Evolutionary conservation across 2,797 vertebrate species (phyloP).

Genomic region (Oceanodroma leucorhoa): DNA sequence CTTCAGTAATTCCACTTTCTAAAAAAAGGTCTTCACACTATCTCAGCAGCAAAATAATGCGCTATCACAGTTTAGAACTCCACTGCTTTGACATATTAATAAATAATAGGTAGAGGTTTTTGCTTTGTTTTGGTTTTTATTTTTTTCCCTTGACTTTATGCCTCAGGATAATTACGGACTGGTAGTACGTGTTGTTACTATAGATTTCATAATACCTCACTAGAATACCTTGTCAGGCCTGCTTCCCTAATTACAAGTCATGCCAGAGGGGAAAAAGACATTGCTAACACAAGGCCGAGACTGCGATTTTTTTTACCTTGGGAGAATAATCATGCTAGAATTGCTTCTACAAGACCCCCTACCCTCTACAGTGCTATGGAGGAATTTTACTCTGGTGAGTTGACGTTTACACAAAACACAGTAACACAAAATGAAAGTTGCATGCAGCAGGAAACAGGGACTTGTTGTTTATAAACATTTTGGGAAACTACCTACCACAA

Average conservation of each 20-base stretch:
- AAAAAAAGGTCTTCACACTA: background rate
- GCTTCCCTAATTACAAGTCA: background rate
- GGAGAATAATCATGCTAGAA: background rate
- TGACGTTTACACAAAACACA: background rate
- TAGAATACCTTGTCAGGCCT: background rate
- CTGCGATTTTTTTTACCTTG: accelerated
- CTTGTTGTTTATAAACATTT: background rate
- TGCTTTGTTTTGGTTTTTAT: background rate
- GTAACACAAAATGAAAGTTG: background rate
- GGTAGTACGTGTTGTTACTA: background rate
- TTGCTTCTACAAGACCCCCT: background rate
- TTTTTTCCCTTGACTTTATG: background rate
- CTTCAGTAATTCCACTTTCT: background rate
- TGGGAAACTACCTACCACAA: background rate
- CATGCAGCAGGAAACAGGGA: background rate
- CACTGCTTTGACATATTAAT: background rate
- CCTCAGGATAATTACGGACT: background rate
- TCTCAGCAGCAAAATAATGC: background rate
- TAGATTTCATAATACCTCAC: background rate
- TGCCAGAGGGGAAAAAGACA: background rate
- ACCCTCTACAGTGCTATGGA: background rate
- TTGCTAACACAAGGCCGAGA: background rate
- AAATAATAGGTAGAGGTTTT: background rate
- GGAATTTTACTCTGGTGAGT: background rate
- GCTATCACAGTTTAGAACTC: background rate